These are phyloP conservation scores for Sapayoa aenigma DNA, from an alignment of 2,113 vertebrate genomes.

Conservation along the genomic window DNA sequence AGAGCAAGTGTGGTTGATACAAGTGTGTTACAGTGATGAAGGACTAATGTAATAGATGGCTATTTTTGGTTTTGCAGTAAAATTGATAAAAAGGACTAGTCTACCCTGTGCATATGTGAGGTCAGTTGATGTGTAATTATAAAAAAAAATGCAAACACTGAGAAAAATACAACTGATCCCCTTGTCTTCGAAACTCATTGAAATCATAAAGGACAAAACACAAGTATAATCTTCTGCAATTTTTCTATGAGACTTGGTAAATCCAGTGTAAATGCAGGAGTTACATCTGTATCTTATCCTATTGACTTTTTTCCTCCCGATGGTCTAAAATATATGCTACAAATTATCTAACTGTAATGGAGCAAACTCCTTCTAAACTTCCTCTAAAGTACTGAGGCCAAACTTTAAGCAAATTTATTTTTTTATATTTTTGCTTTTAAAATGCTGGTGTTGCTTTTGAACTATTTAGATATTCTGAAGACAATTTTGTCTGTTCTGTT, in stretches of 20 bases:
- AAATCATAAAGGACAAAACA: background rate
- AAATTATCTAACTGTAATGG: background rate
- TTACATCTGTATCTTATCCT: background rate
- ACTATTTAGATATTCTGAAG: background rate
- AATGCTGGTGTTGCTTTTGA: background rate
- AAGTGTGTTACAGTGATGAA: background rate
- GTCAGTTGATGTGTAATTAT: background rate
- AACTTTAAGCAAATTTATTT: background rate
- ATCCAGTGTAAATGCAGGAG: background rate
- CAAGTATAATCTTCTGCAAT: background rate
- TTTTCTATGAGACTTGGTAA: background rate
- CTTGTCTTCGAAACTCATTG: background rate
- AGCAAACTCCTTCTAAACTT: background rate
- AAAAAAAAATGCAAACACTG: background rate
- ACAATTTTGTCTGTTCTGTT: background rate
- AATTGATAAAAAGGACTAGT: background rate
- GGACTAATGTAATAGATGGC: background rate
- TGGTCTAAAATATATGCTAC: background rate
- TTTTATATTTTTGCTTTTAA: background rate
- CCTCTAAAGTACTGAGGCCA: background rate
- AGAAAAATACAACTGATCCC: background rate
- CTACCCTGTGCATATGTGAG: background rate
- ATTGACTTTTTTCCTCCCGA: background rate
- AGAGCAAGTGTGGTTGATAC: background rate
- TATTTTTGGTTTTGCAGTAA: background rate